phyloP scores from a whole-genome alignment of 53 echinoderm and acorn worm genomes.

The Patiria pectinifera region DNA sequence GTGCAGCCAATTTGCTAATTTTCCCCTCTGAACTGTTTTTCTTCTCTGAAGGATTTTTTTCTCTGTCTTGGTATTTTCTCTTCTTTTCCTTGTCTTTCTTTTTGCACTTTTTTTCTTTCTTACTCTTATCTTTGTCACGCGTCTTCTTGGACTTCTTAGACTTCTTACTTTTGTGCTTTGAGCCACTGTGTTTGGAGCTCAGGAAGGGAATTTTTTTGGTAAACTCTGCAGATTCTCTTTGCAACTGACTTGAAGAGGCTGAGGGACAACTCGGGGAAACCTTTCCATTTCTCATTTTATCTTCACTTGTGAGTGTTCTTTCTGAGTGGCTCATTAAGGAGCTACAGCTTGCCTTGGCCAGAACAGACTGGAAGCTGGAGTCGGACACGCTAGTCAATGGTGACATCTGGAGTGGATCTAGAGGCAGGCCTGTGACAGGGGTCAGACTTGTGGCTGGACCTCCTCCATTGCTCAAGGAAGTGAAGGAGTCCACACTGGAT shows the following conservation, averaged over 20 bases:
- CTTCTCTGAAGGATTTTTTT: conserved; percentile 16
- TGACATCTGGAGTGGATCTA: conserved; percentile 47
- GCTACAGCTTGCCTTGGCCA: conserved; percentile 25
- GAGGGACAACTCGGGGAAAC: not conserved
- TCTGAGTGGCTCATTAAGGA: conserved; percentile 36
- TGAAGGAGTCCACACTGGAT: conserved; percentile 40
- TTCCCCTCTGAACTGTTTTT: conserved; percentile 46
- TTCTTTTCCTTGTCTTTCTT: conserved; percentile 77
- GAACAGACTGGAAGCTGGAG: conserved; percentile 36
- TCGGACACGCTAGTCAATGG: conserved; percentile 16
- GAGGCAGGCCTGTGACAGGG: not conserved
- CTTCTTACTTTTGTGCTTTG: conserved; percentile 50
- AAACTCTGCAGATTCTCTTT: not conserved
- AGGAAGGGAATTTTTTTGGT: conserved; percentile 35
- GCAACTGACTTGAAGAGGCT: not conserved
- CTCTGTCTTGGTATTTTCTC: conserved; percentile 1
- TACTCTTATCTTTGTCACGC: conserved; percentile 74
- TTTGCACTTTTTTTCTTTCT: conserved; percentile 79
- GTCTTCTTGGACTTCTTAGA: conserved; percentile 52
- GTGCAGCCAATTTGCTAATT: conserved; percentile 64
- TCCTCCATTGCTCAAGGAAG: conserved; percentile 41
- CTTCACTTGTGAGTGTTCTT: not conserved
- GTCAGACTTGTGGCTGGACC: not conserved
- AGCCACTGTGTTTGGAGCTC: conserved; percentile 30
- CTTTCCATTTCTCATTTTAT: not conserved